Conservation (phyloP, 2,113 vertebrate species). For the Abramis brama region DNA sequence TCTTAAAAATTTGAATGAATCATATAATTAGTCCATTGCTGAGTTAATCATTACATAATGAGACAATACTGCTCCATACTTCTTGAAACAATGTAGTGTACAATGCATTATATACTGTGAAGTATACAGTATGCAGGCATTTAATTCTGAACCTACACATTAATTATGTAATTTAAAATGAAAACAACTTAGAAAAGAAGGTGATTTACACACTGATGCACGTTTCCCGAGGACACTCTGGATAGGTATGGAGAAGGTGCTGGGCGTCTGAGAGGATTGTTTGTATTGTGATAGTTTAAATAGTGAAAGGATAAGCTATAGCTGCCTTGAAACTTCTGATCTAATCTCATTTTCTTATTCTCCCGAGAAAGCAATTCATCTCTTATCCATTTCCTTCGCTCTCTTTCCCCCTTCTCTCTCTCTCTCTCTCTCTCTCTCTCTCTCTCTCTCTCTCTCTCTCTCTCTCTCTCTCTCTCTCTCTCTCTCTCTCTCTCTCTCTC, state of each 20-base stretch:
- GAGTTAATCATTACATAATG: neutral
- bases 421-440: neutral
- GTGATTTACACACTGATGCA: neutral
- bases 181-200: neutral
- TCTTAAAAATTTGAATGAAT: neutral
- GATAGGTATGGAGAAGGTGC: neutral
- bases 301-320: constrained; percentile 77
- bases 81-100: neutral
- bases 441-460: too few species aligned
- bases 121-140: neutral
- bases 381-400: constrained; percentile 6
- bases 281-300: constrained; percentile 71
- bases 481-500: neutral
- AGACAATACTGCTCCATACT: neutral
- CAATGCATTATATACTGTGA: neutral
- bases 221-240: neutral
- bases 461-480: neutral
- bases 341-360: constrained; percentile 68
- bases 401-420: neutral
- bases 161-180: neutral
- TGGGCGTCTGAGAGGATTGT: constrained; percentile 16
- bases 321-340: constrained; percentile 76
- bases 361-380: constrained; percentile 75
- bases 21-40: neutral
- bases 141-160: neutral